A percentile compares a stretch with the other conserved stretches of the same genome.
Conservation (phyloP, 2,113 vertebrate genomes). For the Epinephelus moara region DNA sequence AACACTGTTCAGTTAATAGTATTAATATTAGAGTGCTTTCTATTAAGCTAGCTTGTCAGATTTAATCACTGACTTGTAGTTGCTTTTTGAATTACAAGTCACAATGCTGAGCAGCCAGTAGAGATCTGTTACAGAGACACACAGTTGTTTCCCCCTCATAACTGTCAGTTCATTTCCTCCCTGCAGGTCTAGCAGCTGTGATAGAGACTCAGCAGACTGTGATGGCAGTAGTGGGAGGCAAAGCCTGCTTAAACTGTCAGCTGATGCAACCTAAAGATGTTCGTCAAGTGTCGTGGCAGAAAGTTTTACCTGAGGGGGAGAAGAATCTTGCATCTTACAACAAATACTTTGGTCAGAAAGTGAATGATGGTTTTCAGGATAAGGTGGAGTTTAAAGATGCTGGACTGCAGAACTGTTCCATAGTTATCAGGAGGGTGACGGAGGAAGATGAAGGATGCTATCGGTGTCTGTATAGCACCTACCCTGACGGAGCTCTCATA, state of each 20-base stretch:
- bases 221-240: constrained; percentile 20
- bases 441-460: constrained; percentile 62
- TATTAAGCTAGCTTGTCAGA: too few species aligned
- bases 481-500: constrained; percentile 17
- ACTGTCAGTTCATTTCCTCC: too few species aligned
- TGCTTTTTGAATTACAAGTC: too few species aligned
- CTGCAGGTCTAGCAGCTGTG: too few species aligned
- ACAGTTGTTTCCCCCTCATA: too few species aligned
- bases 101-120: too few species aligned
- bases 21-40: too few species aligned
- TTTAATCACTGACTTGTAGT: too few species aligned
- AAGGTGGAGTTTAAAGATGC: constrained; percentile 7
- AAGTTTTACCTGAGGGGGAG: neutral
- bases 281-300: constrained; percentile 65
- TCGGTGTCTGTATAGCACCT: constrained; percentile 55
- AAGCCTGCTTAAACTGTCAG: constrained; percentile 42
- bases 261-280: constrained; percentile 25
- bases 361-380: neutral
- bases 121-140: too few species aligned
- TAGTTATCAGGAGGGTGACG: constrained; percentile 42
- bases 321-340: neutral
- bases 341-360: neutral
- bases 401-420: constrained; percentile 40
- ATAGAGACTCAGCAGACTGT: constrained; percentile 5
- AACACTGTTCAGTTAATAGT: too few species aligned